Base-by-base conservation (phyloP, 2,113 vertebrate species). In the Nesoenas mayeri region DNA sequence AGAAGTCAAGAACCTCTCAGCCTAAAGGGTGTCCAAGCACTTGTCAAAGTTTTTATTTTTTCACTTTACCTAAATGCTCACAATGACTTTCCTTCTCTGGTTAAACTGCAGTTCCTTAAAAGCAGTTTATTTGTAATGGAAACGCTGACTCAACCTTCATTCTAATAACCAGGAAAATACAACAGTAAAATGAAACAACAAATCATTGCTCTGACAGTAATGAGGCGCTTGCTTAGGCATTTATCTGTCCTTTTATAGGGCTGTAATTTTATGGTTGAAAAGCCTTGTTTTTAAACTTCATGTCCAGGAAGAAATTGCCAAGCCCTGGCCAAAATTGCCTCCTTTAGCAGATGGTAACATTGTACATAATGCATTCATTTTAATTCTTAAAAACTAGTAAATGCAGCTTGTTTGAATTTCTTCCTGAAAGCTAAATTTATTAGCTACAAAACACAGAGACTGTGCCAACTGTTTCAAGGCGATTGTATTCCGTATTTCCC, bases 261-360 rank as follows among this genome's bases (percentile, higher is more conserved):
- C 58, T 95, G 36, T 78, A 92, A 96, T 91, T 95, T 96, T 93
- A 96, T 50, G 58, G 50, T 72, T 82, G 77, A 97, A 97, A 84
- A 73, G 53, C 28, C 16, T 71, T 87, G 67, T 3, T 85, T 93
- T 78, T 85, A 88, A 79, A 85, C 29, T 71, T 95, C 42, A 48
- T 47, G 22, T 51, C 32, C 5, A 2, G 31, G 31, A 95, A 92
- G 82, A 95, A 71, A 79, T 96, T 96, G 18, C 25, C 67, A 71
- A 66, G 13, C 6, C 25, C 67, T 80, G 56, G 67, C 36, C 83
- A 54, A 95, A 97, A 95, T 61, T 66, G 11, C 40, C 40, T 89
- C 14, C 1, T 89, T 96, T 95, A 94, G 69, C n/a, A 93, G 77
- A 97, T 15, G 24, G 88, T 34, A 95, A 91, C 58, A 62, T 62